Base-by-base conservation (phyloP, 2,888 invertebrate genomes). In the Marasmarcha lunaedactyla region DNA sequence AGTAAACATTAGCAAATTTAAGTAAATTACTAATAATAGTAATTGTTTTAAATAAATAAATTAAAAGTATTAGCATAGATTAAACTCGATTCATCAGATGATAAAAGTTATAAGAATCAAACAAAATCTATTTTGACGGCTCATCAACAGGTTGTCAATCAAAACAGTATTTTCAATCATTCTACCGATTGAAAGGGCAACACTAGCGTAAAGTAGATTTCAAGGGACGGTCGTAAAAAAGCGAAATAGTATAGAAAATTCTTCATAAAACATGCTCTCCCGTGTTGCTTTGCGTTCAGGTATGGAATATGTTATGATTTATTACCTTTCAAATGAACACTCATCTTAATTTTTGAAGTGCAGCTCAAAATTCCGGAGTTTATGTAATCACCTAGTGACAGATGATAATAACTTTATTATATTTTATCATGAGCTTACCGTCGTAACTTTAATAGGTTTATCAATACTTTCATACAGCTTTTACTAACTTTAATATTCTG, bases 221-320 rank as follows among this genome's bases (percentile, higher is more conserved):
- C 27, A 43, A 43, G 47, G 51, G 59, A 65, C 63, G 69, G 71
- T 69, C 63, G 69, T 34, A 34, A 34, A 57, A 58, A 62, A 63
- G n/a, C 61, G 58, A 42, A 47, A 38, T 55, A 59, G 7, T 7
- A 48, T 59, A 52, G 51, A 49, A 52, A 54, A 61, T 60, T 62
- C 63, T 66, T 52, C 49, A 51, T 47, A 50, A 54, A 87, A 85
- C 83, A 89, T 90, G 90, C 74, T 89, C 66, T 89, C 89, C 54
- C 88, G 89, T 61, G 84, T 87, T 68, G 86, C 88, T 71, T 81
- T 89, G 71, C 86, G 89, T 69, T 84, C 89, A 84, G 88, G 89
- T 89, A 86, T 70, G 76, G 65, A 37, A 42, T 44, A 45, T 48
- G 48, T 39, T 45, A 30, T n/a, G 26, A 41, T 40, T 38, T 45